Evolutionary conservation across 2,888 invertebrate genomes (phyloP).

Genomic region (Macropis europaea): DNA sequence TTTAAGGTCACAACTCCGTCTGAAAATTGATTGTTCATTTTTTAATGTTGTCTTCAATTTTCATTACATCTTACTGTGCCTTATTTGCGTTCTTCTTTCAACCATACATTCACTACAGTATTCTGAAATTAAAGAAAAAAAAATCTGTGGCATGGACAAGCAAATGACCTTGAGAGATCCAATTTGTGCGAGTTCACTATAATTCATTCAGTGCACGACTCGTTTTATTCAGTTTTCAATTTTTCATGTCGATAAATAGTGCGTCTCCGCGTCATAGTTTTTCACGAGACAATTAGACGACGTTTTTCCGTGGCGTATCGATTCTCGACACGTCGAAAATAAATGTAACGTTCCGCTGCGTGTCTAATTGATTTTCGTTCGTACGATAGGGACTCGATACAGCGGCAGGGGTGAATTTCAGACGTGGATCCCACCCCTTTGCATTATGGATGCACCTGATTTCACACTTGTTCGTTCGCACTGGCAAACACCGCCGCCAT

Average conservation of each 20-base stretch:
- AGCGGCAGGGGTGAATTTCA: conserved; percentile 44
- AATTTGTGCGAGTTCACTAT: too few species aligned
- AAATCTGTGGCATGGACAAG: too few species aligned
- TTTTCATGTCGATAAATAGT: background rate
- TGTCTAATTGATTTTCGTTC: conserved; percentile 76
- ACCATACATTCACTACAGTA: too few species aligned
- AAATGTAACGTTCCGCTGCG: conserved; percentile 62
- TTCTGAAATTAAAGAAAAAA: too few species aligned
- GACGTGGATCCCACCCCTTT: conserved; percentile 58
- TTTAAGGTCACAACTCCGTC: too few species aligned
- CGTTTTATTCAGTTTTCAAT: background rate
- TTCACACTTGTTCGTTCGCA: conserved; percentile 78
- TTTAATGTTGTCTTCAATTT: too few species aligned
- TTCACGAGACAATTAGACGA: conserved; percentile 23
- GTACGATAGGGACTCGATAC: conserved; percentile 15
- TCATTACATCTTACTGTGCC: too few species aligned
- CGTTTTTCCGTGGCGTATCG: conserved; percentile 38
- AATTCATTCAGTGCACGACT: too few species aligned
- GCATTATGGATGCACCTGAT: conserved; percentile 77
- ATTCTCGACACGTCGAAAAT: conserved; percentile 57
- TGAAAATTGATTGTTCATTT: too few species aligned
- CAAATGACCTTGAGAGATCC: too few species aligned
- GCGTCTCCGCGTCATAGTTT: background rate
- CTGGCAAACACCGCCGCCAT: conserved; percentile 47
- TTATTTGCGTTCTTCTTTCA: too few species aligned